These are phyloP conservation scores for Corythoichthys intestinalis DNA, from an alignment of 2,113 vertebrate species.

Conservation along the genomic window DNA sequence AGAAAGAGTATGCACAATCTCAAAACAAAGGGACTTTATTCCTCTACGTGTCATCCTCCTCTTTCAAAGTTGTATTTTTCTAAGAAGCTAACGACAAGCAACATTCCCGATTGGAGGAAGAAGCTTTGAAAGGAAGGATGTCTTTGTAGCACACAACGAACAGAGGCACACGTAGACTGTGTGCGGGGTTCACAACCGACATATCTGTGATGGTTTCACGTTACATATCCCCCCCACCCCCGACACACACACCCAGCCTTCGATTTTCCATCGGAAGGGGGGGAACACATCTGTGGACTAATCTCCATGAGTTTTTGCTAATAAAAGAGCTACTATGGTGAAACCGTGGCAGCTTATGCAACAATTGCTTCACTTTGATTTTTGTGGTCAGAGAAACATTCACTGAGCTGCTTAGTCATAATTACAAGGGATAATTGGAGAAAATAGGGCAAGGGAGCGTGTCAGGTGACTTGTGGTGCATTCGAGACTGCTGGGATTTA, in stretches of 20 bases:
- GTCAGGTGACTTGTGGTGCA: not conserved
- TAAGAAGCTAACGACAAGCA: slow-evolving; percentile 44
- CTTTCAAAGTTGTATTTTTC: slow-evolving; percentile 68
- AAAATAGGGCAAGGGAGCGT: not conserved
- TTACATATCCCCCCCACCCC: slow-evolving; percentile 43
- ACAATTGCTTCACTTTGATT: slow-evolving; percentile 23
- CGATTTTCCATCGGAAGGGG: slow-evolving; percentile 63
- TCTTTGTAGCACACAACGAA: slow-evolving; percentile 54
- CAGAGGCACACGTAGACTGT: slow-evolving; percentile 34
- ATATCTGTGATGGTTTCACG: slow-evolving; percentile 61
- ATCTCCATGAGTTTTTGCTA: slow-evolving; percentile 76
- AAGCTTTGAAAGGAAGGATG: slow-evolving; percentile 56
- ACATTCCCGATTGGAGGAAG: slow-evolving; percentile 57
- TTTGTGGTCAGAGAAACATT: not conserved
- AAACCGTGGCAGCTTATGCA: slow-evolving; percentile 59
- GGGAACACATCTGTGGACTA: slow-evolving; percentile 61
- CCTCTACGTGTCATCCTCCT: slow-evolving; percentile 64
- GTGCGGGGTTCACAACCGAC: slow-evolving; percentile 29
- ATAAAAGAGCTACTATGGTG: slow-evolving; percentile 70
- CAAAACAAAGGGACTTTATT: slow-evolving; percentile 69
- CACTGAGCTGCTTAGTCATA: not conserved
- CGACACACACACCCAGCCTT: slow-evolving; percentile 19
- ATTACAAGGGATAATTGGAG: not conserved
- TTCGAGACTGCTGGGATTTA: not conserved
- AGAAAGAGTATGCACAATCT: slow-evolving; percentile 29